These are phyloP conservation scores for Hermodice carunculata DNA, from an alignment of 2,888 invertebrate species.

Conservation along the genomic window DNA sequence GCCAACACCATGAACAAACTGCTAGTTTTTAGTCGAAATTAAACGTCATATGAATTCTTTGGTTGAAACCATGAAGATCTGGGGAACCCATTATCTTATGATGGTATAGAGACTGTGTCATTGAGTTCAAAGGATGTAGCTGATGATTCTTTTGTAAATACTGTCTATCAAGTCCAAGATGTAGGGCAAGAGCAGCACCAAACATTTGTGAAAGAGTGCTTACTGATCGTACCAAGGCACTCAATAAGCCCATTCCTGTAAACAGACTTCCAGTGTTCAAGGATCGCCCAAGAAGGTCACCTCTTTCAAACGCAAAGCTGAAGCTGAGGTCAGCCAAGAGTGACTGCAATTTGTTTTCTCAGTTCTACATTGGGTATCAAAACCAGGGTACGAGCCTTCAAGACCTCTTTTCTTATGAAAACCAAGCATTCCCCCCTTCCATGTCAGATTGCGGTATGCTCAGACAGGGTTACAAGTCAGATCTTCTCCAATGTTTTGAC, in stretches of 20 bases:
- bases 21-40: constrained; percentile 13
- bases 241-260: background rate
- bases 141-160: constrained; percentile 4
- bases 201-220: constrained; percentile 1
- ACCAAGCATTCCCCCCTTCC: background rate
- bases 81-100: constrained; percentile 25
- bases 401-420: background rate
- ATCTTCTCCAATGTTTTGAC: background rate
- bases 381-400: too few species aligned
- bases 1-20: constrained; percentile 26
- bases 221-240: background rate
- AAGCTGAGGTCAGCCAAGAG: too few species aligned
- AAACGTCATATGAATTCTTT: constrained; percentile 22
- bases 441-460: background rate
- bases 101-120: constrained; percentile 2
- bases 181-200: background rate
- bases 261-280: background rate
- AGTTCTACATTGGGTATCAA: too few species aligned
- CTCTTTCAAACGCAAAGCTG: too few species aligned
- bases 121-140: constrained; percentile 15
- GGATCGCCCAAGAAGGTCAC: too few species aligned
- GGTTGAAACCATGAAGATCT: constrained; percentile 23
- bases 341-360: too few species aligned
- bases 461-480: background rate
- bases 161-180: background rate